A percentile compares a stretch with the other conserved stretches of the same genome.
These are phyloP conservation scores for Apamea monoglypha DNA, from an alignment of 2,888 invertebrate genomes.

Conservation along the genomic window DNA sequence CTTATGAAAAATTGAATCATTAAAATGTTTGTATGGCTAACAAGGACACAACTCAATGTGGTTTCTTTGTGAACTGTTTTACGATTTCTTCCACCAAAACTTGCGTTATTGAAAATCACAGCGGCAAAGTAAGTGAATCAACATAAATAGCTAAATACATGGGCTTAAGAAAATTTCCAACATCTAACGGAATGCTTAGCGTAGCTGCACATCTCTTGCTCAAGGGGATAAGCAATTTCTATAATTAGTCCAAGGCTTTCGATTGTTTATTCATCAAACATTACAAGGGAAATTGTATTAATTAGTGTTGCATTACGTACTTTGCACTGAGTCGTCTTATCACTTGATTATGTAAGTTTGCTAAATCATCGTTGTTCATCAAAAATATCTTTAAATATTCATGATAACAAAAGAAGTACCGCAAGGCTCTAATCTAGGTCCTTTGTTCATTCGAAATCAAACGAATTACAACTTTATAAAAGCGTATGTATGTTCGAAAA, in stretches of 20 bases:
- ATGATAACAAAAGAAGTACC: background rate
- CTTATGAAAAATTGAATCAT: background rate
- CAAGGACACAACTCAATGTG: background rate
- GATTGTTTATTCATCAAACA: slow-evolving; percentile 18
- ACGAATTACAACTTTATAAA: background rate
- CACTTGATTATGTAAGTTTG: background rate
- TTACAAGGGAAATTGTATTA: background rate
- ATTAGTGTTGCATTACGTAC: slow-evolving; percentile 1
- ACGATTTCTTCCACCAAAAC: background rate
- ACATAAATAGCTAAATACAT: background rate
- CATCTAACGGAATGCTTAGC: background rate
- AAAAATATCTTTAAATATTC: background rate
- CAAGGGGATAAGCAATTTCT: slow-evolving; percentile 7
- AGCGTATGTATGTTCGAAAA: background rate
- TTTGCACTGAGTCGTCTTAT: background rate
- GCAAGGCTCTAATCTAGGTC: background rate
- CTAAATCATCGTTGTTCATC: background rate
- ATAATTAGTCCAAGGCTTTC: slow-evolving; percentile 27
- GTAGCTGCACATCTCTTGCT: slow-evolving; percentile 8
- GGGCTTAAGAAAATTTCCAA: slow-evolving; percentile 11
- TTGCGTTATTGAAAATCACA: background rate
- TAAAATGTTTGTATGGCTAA: background rate
- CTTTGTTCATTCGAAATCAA: slow-evolving; percentile 1
- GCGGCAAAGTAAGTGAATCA: background rate
- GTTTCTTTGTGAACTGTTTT: background rate